Base-by-base conservation (phyloP, 2,797 vertebrate species). In the Labroides dimidiatus region DNA sequence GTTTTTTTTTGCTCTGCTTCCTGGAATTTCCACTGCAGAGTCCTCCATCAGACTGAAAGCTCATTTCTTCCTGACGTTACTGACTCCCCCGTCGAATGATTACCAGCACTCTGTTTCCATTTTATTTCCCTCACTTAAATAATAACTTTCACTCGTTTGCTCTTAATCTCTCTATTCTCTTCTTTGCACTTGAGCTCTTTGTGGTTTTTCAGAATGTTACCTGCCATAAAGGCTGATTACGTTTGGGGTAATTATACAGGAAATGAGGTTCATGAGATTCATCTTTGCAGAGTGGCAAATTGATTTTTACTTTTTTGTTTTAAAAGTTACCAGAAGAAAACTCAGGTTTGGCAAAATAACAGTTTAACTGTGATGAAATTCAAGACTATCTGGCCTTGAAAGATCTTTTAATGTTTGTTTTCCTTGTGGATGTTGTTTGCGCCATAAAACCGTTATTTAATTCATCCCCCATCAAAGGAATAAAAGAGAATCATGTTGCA, bases 41-140 rank as follows among this genome's bases (percentile, higher is more conserved):
- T 69, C 47, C 49, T 78, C 61, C 57, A 66, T 83, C 66, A 73
- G 47, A 21, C 30, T 23, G 59, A 61, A 71, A 80, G 48, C 65
- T 73, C 14, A 70, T 82, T 72, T 77, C 66, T 74, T 56, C 15
- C 24, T 36, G 57, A 66, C 19, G 3, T 47, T 54, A 43, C 53
- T 30, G 10, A 7, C 62, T 78, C 62, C 61, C 61, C 49, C 43
- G 48, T 47, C 78, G 69, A 75, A 44, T 15, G 2, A 64, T 75
- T 30, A 4, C 16, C 42, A 8, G 30, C 30, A 33, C 20, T 39
- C 27, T 39, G 37, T 3, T 24, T 20, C 64, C 43, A 14, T 52
- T 69, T 49, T 15, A 19, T 66, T 51, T 67, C 54, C 23, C 52
- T 49, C 68, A 20, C 24, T 64, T 66, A 27, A 75, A 72, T 44